These are phyloP conservation scores for Masnerella sp. DNA, from an alignment of 2,888 invertebrate genomes.

Conservation along the genomic window DNA sequence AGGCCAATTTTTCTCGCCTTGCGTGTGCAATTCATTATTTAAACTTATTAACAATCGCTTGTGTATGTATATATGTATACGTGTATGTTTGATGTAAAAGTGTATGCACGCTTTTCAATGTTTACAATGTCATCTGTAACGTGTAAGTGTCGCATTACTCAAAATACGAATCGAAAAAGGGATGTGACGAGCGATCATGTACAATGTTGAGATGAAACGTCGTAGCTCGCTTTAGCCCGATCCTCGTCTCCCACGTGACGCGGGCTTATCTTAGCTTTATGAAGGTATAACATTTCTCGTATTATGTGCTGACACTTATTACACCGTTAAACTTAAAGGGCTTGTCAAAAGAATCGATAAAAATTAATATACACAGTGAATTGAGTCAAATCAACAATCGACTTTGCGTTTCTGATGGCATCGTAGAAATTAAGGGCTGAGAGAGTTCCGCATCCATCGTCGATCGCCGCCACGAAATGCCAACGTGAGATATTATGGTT, in stretches of 20 bases:
- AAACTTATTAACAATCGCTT: slow-evolving; percentile 37
- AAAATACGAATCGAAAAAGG: slow-evolving; percentile 50
- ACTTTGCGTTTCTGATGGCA: slow-evolving; percentile 58
- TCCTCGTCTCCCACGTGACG: slow-evolving; percentile 72
- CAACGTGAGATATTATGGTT: slow-evolving; percentile 67
- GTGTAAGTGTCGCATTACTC: slow-evolving; percentile 64
- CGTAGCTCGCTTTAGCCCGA: slow-evolving; percentile 62
- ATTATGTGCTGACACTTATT: slow-evolving; percentile 76
- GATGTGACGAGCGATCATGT: slow-evolving; percentile 45
- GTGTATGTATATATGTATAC: neutral
- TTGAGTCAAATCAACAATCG: slow-evolving; percentile 71
- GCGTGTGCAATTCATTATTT: slow-evolving; percentile 33
- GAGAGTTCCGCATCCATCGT: slow-evolving; percentile 54
- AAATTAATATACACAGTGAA: slow-evolving; percentile 75
- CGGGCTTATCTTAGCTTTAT: slow-evolving; percentile 73
- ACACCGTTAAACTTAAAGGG: slow-evolving; percentile 74
- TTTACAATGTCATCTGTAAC: slow-evolving; percentile 42
- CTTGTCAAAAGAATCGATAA: slow-evolving; percentile 68
- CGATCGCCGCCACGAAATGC: slow-evolving; percentile 62
- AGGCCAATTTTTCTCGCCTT: slow-evolving; percentile 23
- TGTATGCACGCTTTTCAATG: slow-evolving; percentile 14
- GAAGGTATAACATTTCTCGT: slow-evolving; percentile 71
- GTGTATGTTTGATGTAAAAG: slow-evolving; percentile 5
- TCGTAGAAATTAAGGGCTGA: slow-evolving; percentile 58
- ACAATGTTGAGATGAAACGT: slow-evolving; percentile 42